Evolutionary conservation across 2,888 invertebrate genomes (phyloP).

Genomic region (Trissoscelio sp.): DNA sequence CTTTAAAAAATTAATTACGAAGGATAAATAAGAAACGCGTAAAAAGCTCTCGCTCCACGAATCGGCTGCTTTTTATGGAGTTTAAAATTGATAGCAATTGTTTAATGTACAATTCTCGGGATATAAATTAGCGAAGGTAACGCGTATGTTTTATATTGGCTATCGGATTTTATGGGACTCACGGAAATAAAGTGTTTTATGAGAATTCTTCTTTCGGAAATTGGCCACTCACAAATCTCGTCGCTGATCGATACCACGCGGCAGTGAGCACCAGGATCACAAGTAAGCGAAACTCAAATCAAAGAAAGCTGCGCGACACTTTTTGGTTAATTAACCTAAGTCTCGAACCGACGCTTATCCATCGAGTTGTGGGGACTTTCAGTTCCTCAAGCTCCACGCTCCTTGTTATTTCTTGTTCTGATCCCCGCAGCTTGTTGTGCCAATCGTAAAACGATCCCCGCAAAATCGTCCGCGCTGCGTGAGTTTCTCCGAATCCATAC

Average conservation of each 20-base stretch:
- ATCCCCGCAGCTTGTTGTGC: conserved; percentile 59
- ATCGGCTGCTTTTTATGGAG: conserved; percentile 52
- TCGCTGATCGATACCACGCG: conserved; percentile 27
- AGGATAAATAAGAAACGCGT: conserved; percentile 36
- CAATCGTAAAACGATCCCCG: conserved; percentile 72
- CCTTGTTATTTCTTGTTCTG: conserved; percentile 76
- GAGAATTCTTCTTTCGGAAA: conserved; percentile 51
- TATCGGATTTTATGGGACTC: conserved; percentile 53
- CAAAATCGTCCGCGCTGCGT: conserved; percentile 63
- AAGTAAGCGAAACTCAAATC: conserved; percentile 27
- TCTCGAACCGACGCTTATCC: conserved; percentile 80
- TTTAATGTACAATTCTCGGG: conserved; percentile 54
- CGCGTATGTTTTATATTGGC: conserved; percentile 54
- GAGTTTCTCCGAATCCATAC: conserved; percentile 65
- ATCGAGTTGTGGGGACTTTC: conserved; percentile 77
- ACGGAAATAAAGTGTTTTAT: conserved; percentile 58
- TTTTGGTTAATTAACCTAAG: conserved; percentile 81
- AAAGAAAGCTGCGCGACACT: conserved; percentile 64
- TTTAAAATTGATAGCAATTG: conserved; percentile 64
- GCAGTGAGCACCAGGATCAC: conserved; percentile 2
- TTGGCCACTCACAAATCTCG: conserved; percentile 49
- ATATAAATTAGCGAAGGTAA: conserved; percentile 52
- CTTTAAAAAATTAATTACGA: conserved; percentile 44
- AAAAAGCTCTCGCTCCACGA: conserved; percentile 11
- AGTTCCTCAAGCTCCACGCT: conserved; percentile 71